Base-by-base conservation (phyloP, 2,888 invertebrate species). In the Amitus sp. region DNA sequence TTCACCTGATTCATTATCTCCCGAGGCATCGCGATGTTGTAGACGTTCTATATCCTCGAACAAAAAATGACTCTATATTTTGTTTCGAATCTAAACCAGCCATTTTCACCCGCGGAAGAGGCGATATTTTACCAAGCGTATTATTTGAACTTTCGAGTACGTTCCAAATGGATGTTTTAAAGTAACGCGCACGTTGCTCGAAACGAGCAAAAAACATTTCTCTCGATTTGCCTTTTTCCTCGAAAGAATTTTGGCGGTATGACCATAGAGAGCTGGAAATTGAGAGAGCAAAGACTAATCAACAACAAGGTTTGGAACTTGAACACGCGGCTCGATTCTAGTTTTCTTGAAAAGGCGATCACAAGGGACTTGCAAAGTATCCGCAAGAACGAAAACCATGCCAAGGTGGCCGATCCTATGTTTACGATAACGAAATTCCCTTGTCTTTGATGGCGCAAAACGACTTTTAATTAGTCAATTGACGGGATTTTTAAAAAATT, bases 331-430 rank as follows among this genome's bases (percentile, higher is more conserved):
- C 47, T 52, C 46, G 62, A 64, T 65, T 69, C 70, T 58, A 68
- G 68, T 73, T 74, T 74, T 72, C 77, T 69, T 47, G 68, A 75
- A 75, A 76, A 73, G 78, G 76, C 49, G 59, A 72, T 65, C 56
- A 53, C 47, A 40, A 68, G 62, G 57, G 70, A 68, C 61, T 69
- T 69, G 64, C 61, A 62, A 61, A 49, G 57, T 61, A 55, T 57
- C 43, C 59, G 58, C 59, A 61, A 56, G 55, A 68, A 68, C 67
- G 60, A 68, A 70, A 77, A 73, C 56, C 69, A 72, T 76, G 78
- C 76, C 77, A 78, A 78, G 78, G 78, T 77, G 70, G 70, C 66
- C 52, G 42, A 53, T 67, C 52, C 47, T 47, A 56, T 62, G 43
- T 47, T 54, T 62, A 57, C 53, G 50, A 42, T 53, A 51, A 55